Conservation (phyloP, 2,888 invertebrate genomes). For the Leptodirus hochenwartii region DNA sequence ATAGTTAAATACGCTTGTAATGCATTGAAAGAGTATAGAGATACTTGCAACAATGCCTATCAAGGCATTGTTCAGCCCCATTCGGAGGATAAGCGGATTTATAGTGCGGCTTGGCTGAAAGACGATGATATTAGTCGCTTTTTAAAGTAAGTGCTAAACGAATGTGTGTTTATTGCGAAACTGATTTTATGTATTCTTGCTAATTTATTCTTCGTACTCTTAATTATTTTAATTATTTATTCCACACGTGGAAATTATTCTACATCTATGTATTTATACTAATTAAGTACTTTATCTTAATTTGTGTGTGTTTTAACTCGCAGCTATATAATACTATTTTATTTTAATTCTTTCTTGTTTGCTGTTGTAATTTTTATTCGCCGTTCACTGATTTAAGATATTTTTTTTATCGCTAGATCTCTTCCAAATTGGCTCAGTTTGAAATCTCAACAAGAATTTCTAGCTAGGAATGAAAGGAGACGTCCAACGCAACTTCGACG, state of each 20-base stretch:
- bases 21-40: slow-evolving; percentile 51
- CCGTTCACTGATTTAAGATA: too few species aligned
- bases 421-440: slow-evolving; percentile 63
- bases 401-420: slow-evolving; percentile 30
- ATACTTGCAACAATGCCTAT: slow-evolving; percentile 57
- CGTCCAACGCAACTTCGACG: slow-evolving; percentile 25
- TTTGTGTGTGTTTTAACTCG: too few species aligned
- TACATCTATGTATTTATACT: too few species aligned
- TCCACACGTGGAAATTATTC: too few species aligned
- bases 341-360: slow-evolving; percentile 6
- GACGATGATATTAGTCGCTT: slow-evolving; percentile 91
- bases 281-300: too few species aligned
- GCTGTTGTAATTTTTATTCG: background rate
- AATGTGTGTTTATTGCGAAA: background rate
- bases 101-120: slow-evolving; percentile 77
- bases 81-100: slow-evolving; percentile 57
- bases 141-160: slow-evolving; percentile 42
- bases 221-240: too few species aligned
- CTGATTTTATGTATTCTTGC: too few species aligned
- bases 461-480: slow-evolving; percentile 23
- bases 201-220: too few species aligned
- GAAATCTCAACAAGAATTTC: slow-evolving; percentile 30
- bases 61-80: slow-evolving; percentile 59
- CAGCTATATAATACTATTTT: background rate
- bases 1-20: slow-evolving; percentile 54